Percentiles rank a stretch among this genome's conserved stretches.
Evolutionary conservation across 2,888 invertebrate genomes (phyloP).

Genomic region (Acanthococcus lagerstroemiae): DNA sequence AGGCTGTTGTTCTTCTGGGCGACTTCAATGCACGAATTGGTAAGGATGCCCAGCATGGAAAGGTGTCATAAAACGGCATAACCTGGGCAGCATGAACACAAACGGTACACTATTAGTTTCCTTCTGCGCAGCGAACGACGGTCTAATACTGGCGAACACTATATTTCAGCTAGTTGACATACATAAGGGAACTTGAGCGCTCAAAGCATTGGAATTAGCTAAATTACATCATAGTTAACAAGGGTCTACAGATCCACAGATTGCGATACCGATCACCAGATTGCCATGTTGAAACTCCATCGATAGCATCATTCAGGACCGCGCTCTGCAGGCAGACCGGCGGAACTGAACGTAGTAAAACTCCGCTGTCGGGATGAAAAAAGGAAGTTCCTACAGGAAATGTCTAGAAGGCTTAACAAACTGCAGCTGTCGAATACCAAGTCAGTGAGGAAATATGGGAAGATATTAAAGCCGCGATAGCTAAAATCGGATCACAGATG

Average conservation of each 20-base stretch:
- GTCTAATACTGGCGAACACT: background rate
- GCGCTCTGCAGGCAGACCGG: background rate
- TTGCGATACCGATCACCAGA: background rate
- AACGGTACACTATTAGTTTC: background rate
- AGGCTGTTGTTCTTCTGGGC: background rate
- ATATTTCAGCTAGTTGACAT: background rate
- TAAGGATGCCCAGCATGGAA: background rate
- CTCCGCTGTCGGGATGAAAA: background rate
- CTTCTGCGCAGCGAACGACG: background rate
- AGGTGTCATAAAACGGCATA: background rate
- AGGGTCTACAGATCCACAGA: background rate
- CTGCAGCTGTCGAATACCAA: background rate
- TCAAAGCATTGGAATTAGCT: background rate
- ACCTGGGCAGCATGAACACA: background rate
- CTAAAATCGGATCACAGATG: no score
- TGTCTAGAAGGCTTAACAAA: background rate
- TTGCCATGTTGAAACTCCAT: background rate
- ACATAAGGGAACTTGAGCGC: background rate
- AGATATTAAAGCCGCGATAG: background rate
- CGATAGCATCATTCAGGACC: background rate
- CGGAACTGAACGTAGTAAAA: background rate
- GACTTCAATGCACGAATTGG: background rate
- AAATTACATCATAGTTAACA: background rate
- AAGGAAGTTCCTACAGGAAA: background rate
- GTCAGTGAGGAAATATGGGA: background rate